A percentile compares a stretch with the other conserved stretches of the same genome.
Conservation (phyloP, 2,797 vertebrate species). For the Onychomys arenicola region DNA sequence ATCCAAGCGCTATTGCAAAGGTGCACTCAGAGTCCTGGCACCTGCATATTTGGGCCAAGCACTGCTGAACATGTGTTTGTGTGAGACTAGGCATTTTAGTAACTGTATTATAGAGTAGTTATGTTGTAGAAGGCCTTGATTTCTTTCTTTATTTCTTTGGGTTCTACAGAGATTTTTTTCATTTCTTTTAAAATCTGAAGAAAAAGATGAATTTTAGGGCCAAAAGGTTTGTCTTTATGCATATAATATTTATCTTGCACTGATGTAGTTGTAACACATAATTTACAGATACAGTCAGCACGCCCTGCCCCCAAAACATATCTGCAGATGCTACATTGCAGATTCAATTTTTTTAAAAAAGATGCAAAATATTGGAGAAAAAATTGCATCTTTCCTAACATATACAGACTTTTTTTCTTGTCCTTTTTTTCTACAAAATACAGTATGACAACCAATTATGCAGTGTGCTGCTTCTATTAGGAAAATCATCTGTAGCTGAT, state of each 20-base stretch:
- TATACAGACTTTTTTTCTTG: background rate
- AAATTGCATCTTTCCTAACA: background rate
- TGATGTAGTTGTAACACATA: background rate
- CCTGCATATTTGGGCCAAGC: rapidly evolving
- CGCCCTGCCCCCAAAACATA: background rate
- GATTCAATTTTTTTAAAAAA: background rate
- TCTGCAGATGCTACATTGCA: background rate
- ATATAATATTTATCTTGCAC: background rate
- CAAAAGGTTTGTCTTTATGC: background rate
- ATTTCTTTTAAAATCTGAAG: constrained; percentile 47
- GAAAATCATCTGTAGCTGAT: background rate
- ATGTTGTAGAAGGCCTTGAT: background rate
- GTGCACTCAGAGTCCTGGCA: background rate
- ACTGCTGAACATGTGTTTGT: background rate
- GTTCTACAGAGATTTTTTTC: background rate
- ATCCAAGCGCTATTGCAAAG: background rate
- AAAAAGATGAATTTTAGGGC: background rate
- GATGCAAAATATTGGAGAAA: background rate
- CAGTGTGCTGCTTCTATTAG: background rate
- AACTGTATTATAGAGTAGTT: background rate
- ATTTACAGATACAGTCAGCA: background rate
- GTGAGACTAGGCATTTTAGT: background rate
- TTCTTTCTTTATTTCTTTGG: background rate
- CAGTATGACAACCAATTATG: background rate
- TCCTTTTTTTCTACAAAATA: background rate